These are phyloP conservation scores for Caretta caretta DNA, from an alignment of 2,113 vertebrate genomes.

Conservation along the genomic window DNA sequence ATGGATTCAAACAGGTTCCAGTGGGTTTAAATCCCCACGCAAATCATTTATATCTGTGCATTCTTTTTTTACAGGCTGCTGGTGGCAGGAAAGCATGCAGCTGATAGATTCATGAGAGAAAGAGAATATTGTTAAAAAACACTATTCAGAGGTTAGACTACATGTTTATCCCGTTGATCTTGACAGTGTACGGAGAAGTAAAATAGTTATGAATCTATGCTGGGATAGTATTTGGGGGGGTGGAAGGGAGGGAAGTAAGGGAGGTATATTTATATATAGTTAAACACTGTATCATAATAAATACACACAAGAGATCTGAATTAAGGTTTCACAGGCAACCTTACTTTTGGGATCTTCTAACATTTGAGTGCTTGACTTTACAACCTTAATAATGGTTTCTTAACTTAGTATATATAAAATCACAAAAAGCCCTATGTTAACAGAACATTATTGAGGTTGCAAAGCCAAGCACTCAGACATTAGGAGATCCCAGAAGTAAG, in stretches of 20 bases:
- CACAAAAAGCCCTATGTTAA: not conserved
- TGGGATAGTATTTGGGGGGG: not conserved
- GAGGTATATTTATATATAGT: not conserved
- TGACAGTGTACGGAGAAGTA: not conserved
- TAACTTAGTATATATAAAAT: not conserved
- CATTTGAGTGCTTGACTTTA: not conserved
- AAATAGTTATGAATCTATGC: not conserved
- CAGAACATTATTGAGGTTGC: not conserved
- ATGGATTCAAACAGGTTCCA: not conserved
- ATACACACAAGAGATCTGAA: no score
- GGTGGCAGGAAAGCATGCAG: not conserved
- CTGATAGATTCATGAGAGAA: not conserved
- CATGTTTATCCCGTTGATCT: not conserved
- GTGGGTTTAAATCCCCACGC: not conserved
- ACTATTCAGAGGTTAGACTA: not conserved
- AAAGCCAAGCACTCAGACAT: not conserved
- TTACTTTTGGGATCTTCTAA: not conserved
- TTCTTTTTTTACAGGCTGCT: not conserved
- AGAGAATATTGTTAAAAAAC: not conserved
- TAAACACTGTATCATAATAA: not conserved
- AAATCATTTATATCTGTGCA: not conserved
- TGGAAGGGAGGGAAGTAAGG: not conserved
- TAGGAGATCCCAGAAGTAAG: not conserved
- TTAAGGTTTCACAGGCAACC: no score
- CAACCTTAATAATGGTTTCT: not conserved